phyloP scores from a whole-genome alignment of 2,113 vertebrate genomes.

The Cnemophilus loriae region DNA sequence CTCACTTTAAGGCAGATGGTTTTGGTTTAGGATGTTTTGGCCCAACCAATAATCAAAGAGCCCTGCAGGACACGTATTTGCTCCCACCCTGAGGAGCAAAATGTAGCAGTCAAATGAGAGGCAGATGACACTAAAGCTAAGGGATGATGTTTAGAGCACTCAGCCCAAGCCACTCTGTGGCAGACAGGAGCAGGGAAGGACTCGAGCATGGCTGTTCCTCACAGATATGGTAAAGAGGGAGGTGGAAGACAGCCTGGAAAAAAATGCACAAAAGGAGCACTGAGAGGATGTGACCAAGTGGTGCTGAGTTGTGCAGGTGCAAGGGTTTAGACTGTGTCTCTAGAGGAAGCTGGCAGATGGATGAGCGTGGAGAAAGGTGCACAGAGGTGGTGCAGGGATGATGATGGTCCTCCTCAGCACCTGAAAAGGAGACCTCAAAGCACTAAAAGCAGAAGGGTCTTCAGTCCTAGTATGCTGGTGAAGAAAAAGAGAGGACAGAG shows the following conservation, averaged over 20 bases:
- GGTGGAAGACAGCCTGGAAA: not conserved
- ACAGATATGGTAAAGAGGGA: not conserved
- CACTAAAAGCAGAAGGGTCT: not conserved
- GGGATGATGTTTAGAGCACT: not conserved
- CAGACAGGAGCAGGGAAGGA: not conserved
- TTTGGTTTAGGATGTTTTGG: not conserved
- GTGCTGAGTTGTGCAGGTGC: not conserved
- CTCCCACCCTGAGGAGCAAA: not conserved
- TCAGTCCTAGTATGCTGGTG: not conserved
- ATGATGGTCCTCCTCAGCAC: not conserved
- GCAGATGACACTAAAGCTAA: not conserved
- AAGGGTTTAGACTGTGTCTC: not conserved
- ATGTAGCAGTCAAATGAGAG: not conserved
- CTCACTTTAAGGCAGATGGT: not conserved
- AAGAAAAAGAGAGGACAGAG: not conserved
- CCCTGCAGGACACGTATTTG: not conserved
- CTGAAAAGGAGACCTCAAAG: not conserved
- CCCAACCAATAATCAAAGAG: not conserved
- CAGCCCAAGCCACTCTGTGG: not conserved
- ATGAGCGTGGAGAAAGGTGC: not conserved
- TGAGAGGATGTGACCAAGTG: not conserved
- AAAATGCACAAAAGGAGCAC: not conserved
- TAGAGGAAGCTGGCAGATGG: not conserved
- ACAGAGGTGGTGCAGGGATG: not conserved
- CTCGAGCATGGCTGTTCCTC: rapidly evolving